Conservation (phyloP, 2,888 invertebrate species). For the Pyrrhosoma nymphula region DNA sequence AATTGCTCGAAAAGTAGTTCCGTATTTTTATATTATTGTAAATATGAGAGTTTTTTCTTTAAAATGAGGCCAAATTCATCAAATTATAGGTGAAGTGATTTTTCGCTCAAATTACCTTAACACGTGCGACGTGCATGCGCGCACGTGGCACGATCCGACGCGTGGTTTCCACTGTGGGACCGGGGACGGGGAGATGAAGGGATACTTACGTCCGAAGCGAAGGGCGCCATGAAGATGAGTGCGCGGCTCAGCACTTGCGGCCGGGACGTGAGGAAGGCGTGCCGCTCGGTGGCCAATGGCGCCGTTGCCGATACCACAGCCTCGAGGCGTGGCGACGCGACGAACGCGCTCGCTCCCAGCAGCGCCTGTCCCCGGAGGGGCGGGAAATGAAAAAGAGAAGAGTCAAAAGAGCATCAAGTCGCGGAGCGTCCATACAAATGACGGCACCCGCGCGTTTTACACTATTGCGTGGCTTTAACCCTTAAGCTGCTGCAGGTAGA, state of each 20-base stretch:
- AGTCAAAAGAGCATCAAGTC: not conserved
- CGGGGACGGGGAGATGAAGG: not conserved
- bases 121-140: too few relatives aligned
- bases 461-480: not conserved
- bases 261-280: constrained; percentile 88
- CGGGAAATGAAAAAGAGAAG: not conserved
- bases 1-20: too few relatives aligned
- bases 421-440: too few relatives aligned
- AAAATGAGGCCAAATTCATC: too few relatives aligned
- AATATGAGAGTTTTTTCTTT: too few relatives aligned
- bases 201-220: constrained; percentile 79
- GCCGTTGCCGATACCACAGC: constrained; percentile 85
- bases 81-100: too few relatives aligned
- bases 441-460: not conserved
- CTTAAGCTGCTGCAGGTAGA: too few relatives aligned
- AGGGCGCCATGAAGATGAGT: constrained; percentile 91
- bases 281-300: constrained; percentile 88
- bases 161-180: too few relatives aligned
- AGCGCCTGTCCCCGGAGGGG: constrained; percentile 76
- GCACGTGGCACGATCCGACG: too few relatives aligned
- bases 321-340: constrained; percentile 80
- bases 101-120: too few relatives aligned
- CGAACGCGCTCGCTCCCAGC: constrained; percentile 83
- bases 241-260: constrained; percentile 91
- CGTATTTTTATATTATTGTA: too few relatives aligned